Conservation (phyloP, 35 echinoderm and acorn worm genomes). For the Chiridota heheva region DNA sequence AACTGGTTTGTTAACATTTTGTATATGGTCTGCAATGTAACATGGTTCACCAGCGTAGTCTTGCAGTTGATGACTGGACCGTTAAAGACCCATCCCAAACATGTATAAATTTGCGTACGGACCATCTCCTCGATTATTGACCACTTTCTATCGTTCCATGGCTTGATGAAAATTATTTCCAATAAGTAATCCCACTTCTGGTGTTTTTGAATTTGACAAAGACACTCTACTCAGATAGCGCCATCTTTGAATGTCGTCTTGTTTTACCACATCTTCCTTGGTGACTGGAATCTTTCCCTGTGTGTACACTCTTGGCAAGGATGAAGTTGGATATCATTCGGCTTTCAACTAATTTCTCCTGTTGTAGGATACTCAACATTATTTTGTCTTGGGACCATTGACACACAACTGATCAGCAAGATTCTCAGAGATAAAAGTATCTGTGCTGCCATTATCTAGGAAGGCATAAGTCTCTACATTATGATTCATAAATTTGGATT, state of each 20-base stretch:
- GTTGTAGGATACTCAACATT: slow-evolving; percentile 14
- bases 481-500: not conserved
- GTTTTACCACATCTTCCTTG: slow-evolving; percentile 31
- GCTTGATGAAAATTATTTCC: slow-evolving; percentile 63
- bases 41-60: not conserved
- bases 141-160: slow-evolving; percentile 50
- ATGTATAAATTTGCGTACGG: slow-evolving; percentile 38
- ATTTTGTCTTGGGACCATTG: slow-evolving; percentile 33
- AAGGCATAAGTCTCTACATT: slow-evolving; percentile 50
- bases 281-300: slow-evolving; percentile 37
- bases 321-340: slow-evolving; percentile 10
- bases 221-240: slow-evolving; percentile 26
- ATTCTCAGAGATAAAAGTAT: slow-evolving; percentile 22
- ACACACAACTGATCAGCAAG: slow-evolving; percentile 5
- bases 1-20: slow-evolving; percentile 9
- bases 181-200: slow-evolving; percentile 62
- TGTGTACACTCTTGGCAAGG: slow-evolving; percentile 22
- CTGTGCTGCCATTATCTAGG: slow-evolving; percentile 40
- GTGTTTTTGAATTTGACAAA: slow-evolving; percentile 31
- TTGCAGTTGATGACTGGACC: slow-evolving; percentile 14
- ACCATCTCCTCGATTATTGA: slow-evolving; percentile 53
- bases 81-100: slow-evolving; percentile 45
- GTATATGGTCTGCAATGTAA: slow-evolving; percentile 16
- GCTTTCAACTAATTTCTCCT: slow-evolving; percentile 4
- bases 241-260: slow-evolving; percentile 36